phyloP scores from a whole-genome alignment of 2,888 invertebrate genomes.

The Marronus borbonicus region DNA sequence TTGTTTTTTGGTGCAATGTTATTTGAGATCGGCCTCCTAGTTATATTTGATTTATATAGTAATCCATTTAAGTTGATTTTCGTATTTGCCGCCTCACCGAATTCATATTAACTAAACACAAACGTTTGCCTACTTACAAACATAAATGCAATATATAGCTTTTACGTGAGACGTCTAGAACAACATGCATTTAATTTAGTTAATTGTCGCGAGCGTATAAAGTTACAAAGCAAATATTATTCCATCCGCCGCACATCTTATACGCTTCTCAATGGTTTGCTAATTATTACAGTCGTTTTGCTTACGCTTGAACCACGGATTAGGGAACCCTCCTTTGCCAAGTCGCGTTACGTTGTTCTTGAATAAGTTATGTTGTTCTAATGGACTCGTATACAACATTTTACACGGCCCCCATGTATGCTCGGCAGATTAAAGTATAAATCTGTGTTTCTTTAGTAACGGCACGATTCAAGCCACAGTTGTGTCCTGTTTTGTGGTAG shows the following conservation, averaged over 20 bases:
- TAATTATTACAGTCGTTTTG: slow-evolving; percentile 37
- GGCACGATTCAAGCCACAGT: slow-evolving; percentile 60
- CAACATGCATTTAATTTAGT: background rate
- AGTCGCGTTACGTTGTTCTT: slow-evolving; percentile 20
- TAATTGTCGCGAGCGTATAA: background rate
- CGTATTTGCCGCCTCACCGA: too few relatives aligned
- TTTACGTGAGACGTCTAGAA: slow-evolving; percentile 1
- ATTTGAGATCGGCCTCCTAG: too few relatives aligned
- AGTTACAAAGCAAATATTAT: slow-evolving; percentile 30
- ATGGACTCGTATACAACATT: slow-evolving; percentile 61
- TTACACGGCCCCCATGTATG: slow-evolving; percentile 55
- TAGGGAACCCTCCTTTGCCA: slow-evolving; percentile 13
- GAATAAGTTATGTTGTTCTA: slow-evolving; percentile 55
- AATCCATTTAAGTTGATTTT: too few relatives aligned
- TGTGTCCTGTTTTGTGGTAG: slow-evolving; percentile 26
- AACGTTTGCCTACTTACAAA: too few relatives aligned
- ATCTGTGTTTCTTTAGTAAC: slow-evolving; percentile 65
- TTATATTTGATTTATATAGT: too few relatives aligned
- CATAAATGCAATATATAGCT: too few relatives aligned
- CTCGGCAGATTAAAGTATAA: slow-evolving; percentile 62
- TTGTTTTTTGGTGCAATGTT: too few relatives aligned
- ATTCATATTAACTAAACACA: too few relatives aligned
- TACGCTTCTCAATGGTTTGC: slow-evolving; percentile 25
- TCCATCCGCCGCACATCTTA: background rate
- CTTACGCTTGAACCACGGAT: slow-evolving; percentile 29